phyloP scores from a whole-genome alignment of 2,888 invertebrate species.

The Agonopterix arenella region DNA sequence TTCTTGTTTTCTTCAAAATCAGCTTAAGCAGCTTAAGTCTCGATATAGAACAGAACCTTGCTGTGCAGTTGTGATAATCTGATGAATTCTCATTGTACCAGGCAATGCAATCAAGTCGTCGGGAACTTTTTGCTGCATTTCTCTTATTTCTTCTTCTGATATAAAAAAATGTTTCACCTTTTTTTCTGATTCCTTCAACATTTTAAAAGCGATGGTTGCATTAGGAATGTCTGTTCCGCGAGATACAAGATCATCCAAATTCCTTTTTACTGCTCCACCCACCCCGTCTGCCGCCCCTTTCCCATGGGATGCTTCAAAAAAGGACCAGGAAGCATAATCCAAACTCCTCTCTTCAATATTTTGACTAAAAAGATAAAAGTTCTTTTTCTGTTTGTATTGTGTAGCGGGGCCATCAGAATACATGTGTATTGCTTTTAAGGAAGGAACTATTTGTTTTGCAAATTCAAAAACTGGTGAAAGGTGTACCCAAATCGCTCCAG shows the following conservation, averaged over 20 bases:
- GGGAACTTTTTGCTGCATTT: too few species aligned
- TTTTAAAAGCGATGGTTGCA: neutral
- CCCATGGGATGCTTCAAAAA: constrained; percentile 14
- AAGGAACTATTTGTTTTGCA: constrained; percentile 11
- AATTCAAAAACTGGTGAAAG: constrained; percentile 14
- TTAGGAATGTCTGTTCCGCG: neutral
- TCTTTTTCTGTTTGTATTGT: constrained; percentile 22
- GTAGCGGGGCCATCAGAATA: constrained; percentile 21
- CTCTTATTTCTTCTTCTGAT: too few species aligned
- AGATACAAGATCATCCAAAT: constrained; percentile 9
- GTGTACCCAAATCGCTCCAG: constrained; percentile 12
- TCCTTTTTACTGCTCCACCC: constrained; percentile 19
- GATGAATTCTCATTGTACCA: neutral
- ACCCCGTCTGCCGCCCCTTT: constrained; percentile 13
- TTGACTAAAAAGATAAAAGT: constrained; percentile 15
- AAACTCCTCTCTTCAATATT: constrained; percentile 13
- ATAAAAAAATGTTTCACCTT: too few species aligned
- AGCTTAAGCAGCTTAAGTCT: too few species aligned
- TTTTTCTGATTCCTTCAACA: too few species aligned
- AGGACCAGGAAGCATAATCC: constrained; percentile 19
- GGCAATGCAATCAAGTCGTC: too few species aligned
- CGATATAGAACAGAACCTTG: too few species aligned
- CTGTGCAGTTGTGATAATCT: neutral
- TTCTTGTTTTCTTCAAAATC: too few species aligned
- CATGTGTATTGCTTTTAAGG: constrained; percentile 15